Evolutionary conservation across 2,888 invertebrate genomes (phyloP), one percentile per base, ranked within the genome.

Genomic region (Nymphalis polychloros): DNA sequence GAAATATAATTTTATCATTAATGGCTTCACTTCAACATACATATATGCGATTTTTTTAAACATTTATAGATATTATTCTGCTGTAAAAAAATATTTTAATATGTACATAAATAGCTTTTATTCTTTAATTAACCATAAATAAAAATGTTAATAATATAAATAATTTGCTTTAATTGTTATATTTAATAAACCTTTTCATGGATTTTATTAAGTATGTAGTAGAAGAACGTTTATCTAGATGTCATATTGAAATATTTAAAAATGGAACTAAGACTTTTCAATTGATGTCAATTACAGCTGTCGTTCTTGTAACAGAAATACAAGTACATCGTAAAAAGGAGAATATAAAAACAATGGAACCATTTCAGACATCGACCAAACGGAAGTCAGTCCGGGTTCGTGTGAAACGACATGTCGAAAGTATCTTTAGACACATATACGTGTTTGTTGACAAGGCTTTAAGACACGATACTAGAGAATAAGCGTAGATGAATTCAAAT

Each of bases 381-480:
- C 19, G 31, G 8, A 63, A 50, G 6, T 41, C 63, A 46, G 46
- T 52, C 3, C n/a, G 59, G 13, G 35, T 66, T 50, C 41, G 57
- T 20, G 19, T 75, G 6, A 69, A 67, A 57, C 68, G 69, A 60
- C 69, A 69, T 48, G 47, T 73, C 8, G 68, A 70, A 52, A 72
- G 63, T 61, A 66, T 73, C n/a, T 59, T 73, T 19, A 63, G 74
- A 41, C 62, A 61, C 8, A 67, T 74, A 46, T 75, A 72, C 19
- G 46, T 72, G 49, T 50, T 69, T 53, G 73, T 89, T 46, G 90
- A 90, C 64, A 81, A 77, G 57, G 90, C 90, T 31, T 74, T 90
- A 27, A 85, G 88, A 0, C 84, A 88, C 17, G 74, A 71, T 49
- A 41, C 27, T 35, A 46, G 49, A n/a, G 62, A 70, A 47, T 67